phyloP scores from a whole-genome alignment of 2,113 vertebrate genomes.

The Cryptotis parvus region DNA sequence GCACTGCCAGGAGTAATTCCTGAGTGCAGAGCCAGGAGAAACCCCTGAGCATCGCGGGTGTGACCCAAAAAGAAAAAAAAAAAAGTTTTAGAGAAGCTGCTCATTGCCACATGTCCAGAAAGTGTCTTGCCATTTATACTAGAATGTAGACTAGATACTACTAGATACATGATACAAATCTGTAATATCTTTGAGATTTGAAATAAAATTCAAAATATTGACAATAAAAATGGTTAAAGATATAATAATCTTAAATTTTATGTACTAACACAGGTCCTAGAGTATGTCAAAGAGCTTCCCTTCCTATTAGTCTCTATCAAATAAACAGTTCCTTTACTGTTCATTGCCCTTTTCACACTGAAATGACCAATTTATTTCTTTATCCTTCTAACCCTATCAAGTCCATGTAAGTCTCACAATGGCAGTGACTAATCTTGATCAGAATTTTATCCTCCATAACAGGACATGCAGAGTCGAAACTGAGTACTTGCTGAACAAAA shows the following conservation, averaged over 20 bases:
- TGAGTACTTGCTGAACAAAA: conserved; percentile 3
- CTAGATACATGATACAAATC: no score
- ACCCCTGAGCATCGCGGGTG: no score
- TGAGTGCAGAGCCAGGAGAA: no score
- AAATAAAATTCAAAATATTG: no score
- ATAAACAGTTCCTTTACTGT: not conserved
- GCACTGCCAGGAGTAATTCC: no score
- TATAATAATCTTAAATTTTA: not conserved
- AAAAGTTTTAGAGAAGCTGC: no score
- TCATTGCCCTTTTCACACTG: not conserved
- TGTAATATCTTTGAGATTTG: no score
- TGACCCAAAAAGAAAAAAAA: no score
- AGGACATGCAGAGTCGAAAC: not conserved
- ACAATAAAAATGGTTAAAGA: not conserved
- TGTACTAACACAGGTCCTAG: conserved; percentile 1
- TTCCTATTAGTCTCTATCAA: not conserved
- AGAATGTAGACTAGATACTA: no score
- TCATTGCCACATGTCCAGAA: no score
- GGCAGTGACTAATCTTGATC: not conserved
- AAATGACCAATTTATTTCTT: not conserved
- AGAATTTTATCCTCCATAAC: not conserved
- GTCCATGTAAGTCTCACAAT: not conserved
- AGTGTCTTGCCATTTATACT: no score
- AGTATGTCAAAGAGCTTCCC: not conserved
- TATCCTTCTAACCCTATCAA: not conserved